phyloP scores from a whole-genome alignment of 1,140 invertebrate genomes.

The Neodiprion fabricii region DNA sequence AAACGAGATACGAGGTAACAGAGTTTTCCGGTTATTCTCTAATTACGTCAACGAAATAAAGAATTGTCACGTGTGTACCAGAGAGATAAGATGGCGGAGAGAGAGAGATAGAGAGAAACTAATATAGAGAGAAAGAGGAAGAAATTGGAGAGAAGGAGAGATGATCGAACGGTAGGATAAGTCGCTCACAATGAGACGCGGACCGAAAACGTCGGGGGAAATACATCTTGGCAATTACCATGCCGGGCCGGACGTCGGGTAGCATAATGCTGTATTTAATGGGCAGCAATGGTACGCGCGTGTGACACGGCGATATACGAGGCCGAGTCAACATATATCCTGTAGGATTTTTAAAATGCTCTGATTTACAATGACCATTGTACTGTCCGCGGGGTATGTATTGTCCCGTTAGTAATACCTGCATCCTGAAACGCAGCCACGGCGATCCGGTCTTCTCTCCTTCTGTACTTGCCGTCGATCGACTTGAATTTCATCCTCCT shows the following conservation, averaged over 20 bases:
- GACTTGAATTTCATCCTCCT: too few relatives aligned
- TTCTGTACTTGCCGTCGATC: too few relatives aligned
- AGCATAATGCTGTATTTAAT: conserved; percentile 61
- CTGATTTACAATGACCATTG: conserved; percentile 60
- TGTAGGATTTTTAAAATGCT: conserved; percentile 58
- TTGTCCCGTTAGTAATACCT: conserved; percentile 38
- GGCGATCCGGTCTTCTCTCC: too few relatives aligned
- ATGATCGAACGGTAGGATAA: conserved; percentile 3
- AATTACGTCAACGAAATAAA: too few relatives aligned
- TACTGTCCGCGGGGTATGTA: conserved; percentile 53
- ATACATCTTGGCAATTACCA: conserved; percentile 54
- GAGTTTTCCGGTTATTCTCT: too few relatives aligned
- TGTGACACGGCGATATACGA: conserved; percentile 53
- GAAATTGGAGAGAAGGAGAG: neutral
- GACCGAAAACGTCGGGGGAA: conserved; percentile 52
- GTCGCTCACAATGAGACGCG: conserved; percentile 43
- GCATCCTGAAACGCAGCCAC: neutral
- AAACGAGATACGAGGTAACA: too few relatives aligned
- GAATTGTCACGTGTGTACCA: too few relatives aligned
- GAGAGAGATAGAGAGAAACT: conserved; percentile 11
- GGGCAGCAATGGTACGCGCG: conserved; percentile 40
- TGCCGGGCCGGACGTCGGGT: conserved; percentile 43
- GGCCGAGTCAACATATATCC: conserved; percentile 56
- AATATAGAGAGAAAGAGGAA: neutral
- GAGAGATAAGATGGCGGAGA: conserved; percentile 5